These are phyloP conservation scores for Hemiscyllium ocellatum DNA, from an alignment of 2,113 vertebrate species.

Conservation along the genomic window DNA sequence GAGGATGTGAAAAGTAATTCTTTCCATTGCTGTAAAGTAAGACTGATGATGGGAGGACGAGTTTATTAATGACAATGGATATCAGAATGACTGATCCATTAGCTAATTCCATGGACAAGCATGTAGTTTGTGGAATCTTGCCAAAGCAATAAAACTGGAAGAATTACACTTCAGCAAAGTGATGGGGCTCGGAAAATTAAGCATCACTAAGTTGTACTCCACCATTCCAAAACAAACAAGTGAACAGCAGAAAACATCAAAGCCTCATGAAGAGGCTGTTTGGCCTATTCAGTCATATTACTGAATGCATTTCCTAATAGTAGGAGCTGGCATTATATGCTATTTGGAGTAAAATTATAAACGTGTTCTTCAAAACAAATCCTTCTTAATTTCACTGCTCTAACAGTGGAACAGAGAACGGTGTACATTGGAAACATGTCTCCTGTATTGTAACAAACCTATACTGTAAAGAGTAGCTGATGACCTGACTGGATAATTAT, in stretches of 20 bases:
- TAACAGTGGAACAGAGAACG: neutral
- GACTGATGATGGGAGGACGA: neutral
- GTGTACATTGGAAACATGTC: neutral
- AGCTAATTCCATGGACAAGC: neutral
- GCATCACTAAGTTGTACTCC: neutral
- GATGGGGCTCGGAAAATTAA: neutral
- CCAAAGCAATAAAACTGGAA: neutral
- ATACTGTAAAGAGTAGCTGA: neutral
- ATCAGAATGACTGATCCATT: neutral
- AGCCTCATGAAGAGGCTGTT: neutral
- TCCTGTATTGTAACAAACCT: neutral
- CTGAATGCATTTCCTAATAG: neutral
- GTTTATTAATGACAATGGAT: neutral
- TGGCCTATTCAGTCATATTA: neutral
- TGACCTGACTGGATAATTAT: neutral
- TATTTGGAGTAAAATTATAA: neutral
- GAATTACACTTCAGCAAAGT: neutral
- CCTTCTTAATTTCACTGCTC: neutral
- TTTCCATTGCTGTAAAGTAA: neutral
- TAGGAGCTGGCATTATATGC: neutral
- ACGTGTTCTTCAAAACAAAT: neutral
- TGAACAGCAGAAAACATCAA: neutral
- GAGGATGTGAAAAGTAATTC: neutral
- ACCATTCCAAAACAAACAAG: neutral
- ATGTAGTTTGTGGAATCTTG: neutral